phyloP scores from a whole-genome alignment of 2,888 invertebrate genomes.

The Eubasilissa splendida region DNA sequence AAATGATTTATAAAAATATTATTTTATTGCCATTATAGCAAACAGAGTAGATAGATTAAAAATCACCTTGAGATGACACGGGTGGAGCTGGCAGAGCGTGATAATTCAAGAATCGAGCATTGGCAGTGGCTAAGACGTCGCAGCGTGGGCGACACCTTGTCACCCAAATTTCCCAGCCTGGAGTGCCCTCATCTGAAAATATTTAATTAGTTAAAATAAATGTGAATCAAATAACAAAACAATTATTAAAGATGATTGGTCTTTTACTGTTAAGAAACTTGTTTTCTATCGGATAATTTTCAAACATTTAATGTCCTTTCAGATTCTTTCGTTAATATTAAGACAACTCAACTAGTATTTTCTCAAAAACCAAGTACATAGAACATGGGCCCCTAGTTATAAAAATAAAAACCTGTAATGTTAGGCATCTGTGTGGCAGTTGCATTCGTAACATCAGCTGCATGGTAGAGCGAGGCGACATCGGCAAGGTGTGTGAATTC shows the following conservation, averaged over 20 bases:
- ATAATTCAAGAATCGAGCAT: conserved; percentile 77
- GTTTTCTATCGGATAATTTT: no score
- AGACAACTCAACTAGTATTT: no score
- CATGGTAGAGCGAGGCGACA: conserved; percentile 81
- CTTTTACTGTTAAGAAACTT: no score
- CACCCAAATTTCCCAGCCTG: conserved; percentile 84
- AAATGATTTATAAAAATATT: background rate
- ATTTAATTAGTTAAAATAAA: background rate
- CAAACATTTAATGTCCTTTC: no score
- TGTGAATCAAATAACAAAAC: background rate
- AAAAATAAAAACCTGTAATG: conserved; percentile 65
- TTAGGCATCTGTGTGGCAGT: conserved; percentile 69
- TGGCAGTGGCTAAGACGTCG: conserved; percentile 64
- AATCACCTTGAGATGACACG: conserved; percentile 47
- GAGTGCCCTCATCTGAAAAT: conserved; percentile 69
- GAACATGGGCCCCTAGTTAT: background rate
- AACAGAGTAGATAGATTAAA: background rate
- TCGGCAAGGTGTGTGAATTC: conserved; percentile 93
- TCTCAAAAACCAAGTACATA: background rate
- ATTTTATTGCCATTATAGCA: background rate
- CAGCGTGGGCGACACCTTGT: conserved; percentile 64
- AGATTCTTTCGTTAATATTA: no score
- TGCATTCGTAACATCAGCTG: conserved; percentile 78
- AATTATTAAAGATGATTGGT: background rate
- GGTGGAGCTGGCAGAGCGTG: conserved; percentile 67